These are phyloP conservation scores for Darevskia mixta DNA, from an alignment of 2,797 vertebrate species.

Conservation along the genomic window DNA sequence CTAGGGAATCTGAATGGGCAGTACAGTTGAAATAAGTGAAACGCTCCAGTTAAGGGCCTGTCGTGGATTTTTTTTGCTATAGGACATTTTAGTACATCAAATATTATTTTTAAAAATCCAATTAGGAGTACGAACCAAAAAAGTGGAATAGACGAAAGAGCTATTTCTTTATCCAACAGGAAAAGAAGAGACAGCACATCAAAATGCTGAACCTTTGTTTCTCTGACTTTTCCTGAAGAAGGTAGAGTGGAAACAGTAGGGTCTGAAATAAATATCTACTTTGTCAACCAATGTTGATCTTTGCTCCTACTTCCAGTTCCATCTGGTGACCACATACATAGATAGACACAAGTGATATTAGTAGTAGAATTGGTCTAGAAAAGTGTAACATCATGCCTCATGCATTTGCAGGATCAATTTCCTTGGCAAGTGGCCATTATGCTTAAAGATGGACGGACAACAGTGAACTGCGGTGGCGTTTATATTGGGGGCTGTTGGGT, in stretches of 20 bases:
- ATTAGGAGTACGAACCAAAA: neutral
- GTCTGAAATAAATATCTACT: no score
- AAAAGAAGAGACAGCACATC: no score
- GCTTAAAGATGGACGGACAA: constrained; percentile 61
- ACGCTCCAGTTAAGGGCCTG: neutral
- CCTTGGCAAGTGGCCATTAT: constrained; percentile 93
- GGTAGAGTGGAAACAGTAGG: no score
- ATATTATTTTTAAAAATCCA: neutral
- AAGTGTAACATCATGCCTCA: neutral
- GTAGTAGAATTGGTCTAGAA: neutral
- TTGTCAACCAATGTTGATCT: no score
- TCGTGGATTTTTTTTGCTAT: neutral
- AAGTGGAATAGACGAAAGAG: no score
- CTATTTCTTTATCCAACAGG: no score
- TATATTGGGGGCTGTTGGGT: constrained; percentile 95
- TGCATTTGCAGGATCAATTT: constrained; percentile 86
- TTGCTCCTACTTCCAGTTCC: no score
- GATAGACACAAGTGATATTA: neutral
- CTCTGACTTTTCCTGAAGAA: no score
- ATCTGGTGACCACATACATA: no score
- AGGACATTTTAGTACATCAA: neutral
- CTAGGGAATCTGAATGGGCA: neutral
- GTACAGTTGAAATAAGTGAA: neutral
- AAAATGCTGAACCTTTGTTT: no score
- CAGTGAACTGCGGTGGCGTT: constrained; percentile 88